Base-by-base conservation (phyloP, 2,797 vertebrate genomes). In the Chromobotia macracanthus region DNA sequence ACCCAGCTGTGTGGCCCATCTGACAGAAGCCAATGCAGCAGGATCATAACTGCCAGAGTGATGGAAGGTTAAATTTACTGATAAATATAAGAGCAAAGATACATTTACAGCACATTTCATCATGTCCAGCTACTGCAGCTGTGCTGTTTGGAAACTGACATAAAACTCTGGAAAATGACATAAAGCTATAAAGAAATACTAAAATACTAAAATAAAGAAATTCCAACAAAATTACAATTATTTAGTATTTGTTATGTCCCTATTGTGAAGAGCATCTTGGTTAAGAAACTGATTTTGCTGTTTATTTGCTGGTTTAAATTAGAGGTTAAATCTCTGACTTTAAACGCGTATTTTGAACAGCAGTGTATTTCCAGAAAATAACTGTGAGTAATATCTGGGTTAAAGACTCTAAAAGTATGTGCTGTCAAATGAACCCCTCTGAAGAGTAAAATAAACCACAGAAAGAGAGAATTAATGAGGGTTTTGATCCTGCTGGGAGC, bases 401-500 rank as follows among this genome's bases (percentile, higher is more conserved):
- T 69, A 50, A 50, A 58, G 75, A 77, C 53, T 80, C 21, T 3
- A 71, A 19, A 67, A 81, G 25, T 68, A 68, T 23, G 41, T 19
- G 44, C 21, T 19, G 16, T 83, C 31, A 83, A 71, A 71, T 46
- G 3, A 81, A 67, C 69, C 55, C 64, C 63, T 58, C 50, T 35
- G 74, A 80, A 18, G 28, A 18, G 64, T 15, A 83, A 83, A 72
- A 46, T 56, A 66, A 75, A 41, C 50, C 70, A 35, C 19, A 35
- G 41, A 82, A 73, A 53, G 25, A 75, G 41, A 72, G 60, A 80
- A 77, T 77, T 79, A 53, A 81, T 66, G 65, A 68, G 13, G 23
- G 28, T 73, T 75, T 76, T 44, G 75, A 82, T 82, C 81, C 58
- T 46, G 65, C 13, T 82, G 83, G 50, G 68, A 73, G 73, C 77